These are phyloP conservation scores for Drosophila anceps DNA, from an alignment of 2,888 invertebrate species.

Conservation along the genomic window DNA sequence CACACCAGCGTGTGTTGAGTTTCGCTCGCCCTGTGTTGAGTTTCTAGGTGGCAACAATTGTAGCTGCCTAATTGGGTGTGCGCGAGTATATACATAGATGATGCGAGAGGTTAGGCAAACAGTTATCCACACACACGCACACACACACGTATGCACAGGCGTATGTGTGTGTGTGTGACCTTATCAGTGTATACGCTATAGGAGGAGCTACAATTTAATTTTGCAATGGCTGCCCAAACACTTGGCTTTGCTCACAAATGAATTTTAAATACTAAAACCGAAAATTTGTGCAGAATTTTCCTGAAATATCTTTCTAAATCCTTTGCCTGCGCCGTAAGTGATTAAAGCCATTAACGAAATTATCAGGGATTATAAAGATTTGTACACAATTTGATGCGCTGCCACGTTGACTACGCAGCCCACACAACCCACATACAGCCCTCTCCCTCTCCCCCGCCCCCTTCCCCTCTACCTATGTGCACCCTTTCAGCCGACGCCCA, in stretches of 20 bases:
- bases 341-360: constrained; percentile 85
- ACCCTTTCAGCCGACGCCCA: constrained; percentile 55
- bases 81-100: constrained; percentile 51
- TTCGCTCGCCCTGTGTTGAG: constrained; percentile 52
- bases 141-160: constrained; percentile 5
- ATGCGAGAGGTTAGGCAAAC: constrained; percentile 61
- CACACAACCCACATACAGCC: background rate
- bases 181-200: constrained; percentile 53
- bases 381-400: constrained; percentile 74
- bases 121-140: constrained; percentile 36
- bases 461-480: background rate
- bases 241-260: constrained; percentile 42
- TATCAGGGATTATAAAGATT: constrained; percentile 84
- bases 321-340: constrained; percentile 74
- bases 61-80: constrained; percentile 78
- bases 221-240: constrained; percentile 66
- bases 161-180: constrained; percentile 51
- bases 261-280: constrained; percentile 45
- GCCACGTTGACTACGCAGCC: constrained; percentile 37
- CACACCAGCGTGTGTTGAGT: constrained; percentile 57
- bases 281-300: background rate
- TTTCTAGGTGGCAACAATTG: constrained; percentile 70
- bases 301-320: constrained; percentile 15
- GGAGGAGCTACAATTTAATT: constrained; percentile 67
- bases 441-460: background rate